These are phyloP conservation scores for Latrodectus hesperus DNA, from an alignment of 2,888 invertebrate genomes.

Conservation along the genomic window DNA sequence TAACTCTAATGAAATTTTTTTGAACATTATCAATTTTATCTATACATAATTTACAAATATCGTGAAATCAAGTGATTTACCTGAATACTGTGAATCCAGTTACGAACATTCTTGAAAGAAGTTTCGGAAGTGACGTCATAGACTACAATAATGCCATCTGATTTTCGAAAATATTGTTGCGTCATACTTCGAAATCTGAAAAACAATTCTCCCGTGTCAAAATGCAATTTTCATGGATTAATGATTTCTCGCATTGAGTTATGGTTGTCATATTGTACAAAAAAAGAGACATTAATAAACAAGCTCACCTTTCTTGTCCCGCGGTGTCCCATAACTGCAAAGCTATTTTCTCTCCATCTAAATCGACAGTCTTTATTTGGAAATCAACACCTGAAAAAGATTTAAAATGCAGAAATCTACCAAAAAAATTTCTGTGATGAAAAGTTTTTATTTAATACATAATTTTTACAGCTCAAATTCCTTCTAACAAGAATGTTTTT, in stretches of 20 bases:
- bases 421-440: too few relatives aligned
- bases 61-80: constrained; percentile 55
- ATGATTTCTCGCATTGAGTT: too few relatives aligned
- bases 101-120: constrained; percentile 77
- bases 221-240: too few relatives aligned
- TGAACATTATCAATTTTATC: too few relatives aligned
- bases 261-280: too few relatives aligned
- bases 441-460: too few relatives aligned
- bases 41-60: too few relatives aligned
- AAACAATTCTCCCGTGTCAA: not conserved
- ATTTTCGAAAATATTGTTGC: constrained; percentile 79
- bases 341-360: constrained; percentile 75
- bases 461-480: too few relatives aligned
- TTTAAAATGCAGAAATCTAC: not conserved
- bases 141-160: constrained; percentile 78
- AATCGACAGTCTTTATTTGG: constrained; percentile 76
- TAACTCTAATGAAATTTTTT: too few relatives aligned
- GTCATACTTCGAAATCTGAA: constrained; percentile 78
- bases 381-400: constrained; percentile 77
- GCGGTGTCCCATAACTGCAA: constrained; percentile 79
- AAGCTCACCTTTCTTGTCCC: constrained; percentile 77
- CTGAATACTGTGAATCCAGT: constrained; percentile 77
- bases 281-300: too few relatives aligned
- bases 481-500: too few relatives aligned
- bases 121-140: constrained; percentile 78